Percentiles rank a stretch among this genome's conserved stretches.
Conservation (phyloP, 2,797 vertebrate genomes). For the Acipenser transmontanus region DNA sequence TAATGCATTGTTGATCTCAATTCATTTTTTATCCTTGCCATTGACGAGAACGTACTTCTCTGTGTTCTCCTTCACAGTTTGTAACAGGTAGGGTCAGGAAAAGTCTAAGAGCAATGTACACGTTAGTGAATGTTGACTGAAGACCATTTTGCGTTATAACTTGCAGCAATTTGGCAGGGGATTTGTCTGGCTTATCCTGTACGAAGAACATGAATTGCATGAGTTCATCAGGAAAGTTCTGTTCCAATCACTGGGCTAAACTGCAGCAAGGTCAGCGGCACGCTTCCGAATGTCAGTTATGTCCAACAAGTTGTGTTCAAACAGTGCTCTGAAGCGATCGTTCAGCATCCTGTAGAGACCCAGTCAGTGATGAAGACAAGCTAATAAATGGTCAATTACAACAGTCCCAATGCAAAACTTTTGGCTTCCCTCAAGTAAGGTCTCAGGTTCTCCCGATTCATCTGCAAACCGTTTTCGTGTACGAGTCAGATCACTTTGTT, state of each 20-base stretch:
- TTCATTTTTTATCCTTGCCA: background rate
- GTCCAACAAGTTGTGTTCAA: background rate
- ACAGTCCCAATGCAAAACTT: slow-evolving; percentile 2
- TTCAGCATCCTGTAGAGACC: too few relatives aligned
- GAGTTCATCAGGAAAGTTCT: background rate
- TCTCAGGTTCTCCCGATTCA: slow-evolving; percentile 6
- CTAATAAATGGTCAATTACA: slow-evolving; percentile 1
- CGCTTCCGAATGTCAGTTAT: background rate
- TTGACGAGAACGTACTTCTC: background rate
- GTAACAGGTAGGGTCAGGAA: background rate
- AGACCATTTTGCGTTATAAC: background rate
- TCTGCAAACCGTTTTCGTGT: slow-evolving; percentile 5
- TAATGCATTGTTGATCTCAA: background rate
- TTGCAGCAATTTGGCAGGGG: background rate
- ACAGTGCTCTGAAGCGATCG: background rate
- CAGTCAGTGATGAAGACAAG: too few relatives aligned
- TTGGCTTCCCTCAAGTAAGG: slow-evolving; percentile 8
- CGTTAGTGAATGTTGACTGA: background rate
- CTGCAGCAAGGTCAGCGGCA: background rate
- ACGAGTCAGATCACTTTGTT: background rate
- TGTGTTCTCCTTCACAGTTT: background rate
- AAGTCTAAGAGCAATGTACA: background rate
- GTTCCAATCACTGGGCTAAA: background rate
- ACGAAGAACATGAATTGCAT: background rate
- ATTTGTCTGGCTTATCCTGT: background rate